phyloP scores from a whole-genome alignment of 1,140 invertebrate species.

The Homarus americanus region DNA sequence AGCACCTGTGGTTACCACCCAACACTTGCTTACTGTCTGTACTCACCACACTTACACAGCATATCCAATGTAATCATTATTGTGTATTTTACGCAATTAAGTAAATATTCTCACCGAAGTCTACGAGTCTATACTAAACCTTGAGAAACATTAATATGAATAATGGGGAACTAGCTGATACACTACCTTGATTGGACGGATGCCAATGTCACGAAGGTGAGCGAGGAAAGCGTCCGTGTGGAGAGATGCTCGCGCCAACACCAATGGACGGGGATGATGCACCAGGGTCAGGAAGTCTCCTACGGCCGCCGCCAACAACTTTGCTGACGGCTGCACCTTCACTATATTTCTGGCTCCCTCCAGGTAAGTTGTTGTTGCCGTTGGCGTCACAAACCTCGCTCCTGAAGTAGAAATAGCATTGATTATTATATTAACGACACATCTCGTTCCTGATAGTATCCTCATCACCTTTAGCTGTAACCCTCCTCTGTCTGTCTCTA shows the following conservation, averaged over 20 bases:
- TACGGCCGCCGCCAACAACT: constrained; percentile 40
- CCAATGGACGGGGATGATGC: constrained; percentile 2
- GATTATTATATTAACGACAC: too few species aligned
- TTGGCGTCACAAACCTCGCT: constrained; percentile 39
- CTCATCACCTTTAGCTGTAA: too few species aligned
- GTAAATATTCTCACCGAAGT: too few species aligned
- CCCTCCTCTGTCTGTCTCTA: too few species aligned
- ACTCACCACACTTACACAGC: too few species aligned
- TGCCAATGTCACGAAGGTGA: constrained; percentile 1
- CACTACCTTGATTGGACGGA: constrained; percentile 20
- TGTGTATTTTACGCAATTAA: too few species aligned
- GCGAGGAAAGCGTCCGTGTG: constrained; percentile 43
- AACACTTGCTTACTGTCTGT: too few species aligned
- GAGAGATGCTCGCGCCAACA: constrained; percentile 37
- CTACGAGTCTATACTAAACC: too few species aligned
- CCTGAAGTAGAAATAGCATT: not conserved
- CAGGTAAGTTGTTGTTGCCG: constrained; percentile 37
- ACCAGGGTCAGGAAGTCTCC: constrained; percentile 24
- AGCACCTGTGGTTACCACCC: constrained; percentile 20
- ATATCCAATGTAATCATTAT: too few species aligned
- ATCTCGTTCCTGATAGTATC: too few species aligned
- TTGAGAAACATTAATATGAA: too few species aligned
- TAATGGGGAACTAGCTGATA: too few species aligned
- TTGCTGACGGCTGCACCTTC: constrained; percentile 37
- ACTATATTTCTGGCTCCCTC: constrained; percentile 28